phyloP scores from a whole-genome alignment of 2,888 invertebrate genomes.

The Lordiphosa andalusiaca region DNA sequence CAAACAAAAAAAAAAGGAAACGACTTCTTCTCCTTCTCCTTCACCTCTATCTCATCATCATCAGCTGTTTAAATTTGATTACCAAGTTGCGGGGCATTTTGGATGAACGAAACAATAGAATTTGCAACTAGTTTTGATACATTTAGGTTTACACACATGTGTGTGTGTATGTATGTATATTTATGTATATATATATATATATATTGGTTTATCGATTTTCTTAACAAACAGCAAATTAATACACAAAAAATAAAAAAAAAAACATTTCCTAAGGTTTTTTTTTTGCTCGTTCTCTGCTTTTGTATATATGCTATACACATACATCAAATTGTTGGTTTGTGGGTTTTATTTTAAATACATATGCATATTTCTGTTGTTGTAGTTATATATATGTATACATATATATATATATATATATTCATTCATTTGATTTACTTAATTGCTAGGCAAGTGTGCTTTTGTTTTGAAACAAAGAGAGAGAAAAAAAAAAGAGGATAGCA shows the following conservation, averaged over 20 bases:
- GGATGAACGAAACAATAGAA: neutral
- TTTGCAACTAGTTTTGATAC: conserved; percentile 7
- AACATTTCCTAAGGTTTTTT: no score
- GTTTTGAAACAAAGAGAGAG: conserved; percentile 27
- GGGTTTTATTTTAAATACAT: conserved; percentile 31
- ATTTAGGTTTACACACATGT: no score
- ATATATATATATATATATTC: conserved; percentile 25
- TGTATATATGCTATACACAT: neutral
- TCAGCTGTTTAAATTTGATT: neutral
- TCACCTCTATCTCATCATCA: no score
- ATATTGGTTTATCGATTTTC: no score
- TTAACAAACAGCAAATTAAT: no score
- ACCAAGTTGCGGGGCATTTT: neutral
- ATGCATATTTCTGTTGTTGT: conserved; percentile 31
- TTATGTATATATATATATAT: neutral
- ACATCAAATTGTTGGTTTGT: neutral
- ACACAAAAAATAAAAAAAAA: no score
- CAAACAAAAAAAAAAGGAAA: no score
- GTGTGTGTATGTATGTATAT: conserved; percentile 1
- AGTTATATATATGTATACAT: neutral
- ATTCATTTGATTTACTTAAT: conserved; percentile 53
- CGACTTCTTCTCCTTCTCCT: no score
- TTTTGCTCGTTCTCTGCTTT: neutral
- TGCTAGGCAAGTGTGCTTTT: conserved; percentile 34
- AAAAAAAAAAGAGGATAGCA: conserved; percentile 4